These are phyloP conservation scores for Ursus arctos DNA, from an alignment of 2,113 vertebrate species.

Conservation along the genomic window DNA sequence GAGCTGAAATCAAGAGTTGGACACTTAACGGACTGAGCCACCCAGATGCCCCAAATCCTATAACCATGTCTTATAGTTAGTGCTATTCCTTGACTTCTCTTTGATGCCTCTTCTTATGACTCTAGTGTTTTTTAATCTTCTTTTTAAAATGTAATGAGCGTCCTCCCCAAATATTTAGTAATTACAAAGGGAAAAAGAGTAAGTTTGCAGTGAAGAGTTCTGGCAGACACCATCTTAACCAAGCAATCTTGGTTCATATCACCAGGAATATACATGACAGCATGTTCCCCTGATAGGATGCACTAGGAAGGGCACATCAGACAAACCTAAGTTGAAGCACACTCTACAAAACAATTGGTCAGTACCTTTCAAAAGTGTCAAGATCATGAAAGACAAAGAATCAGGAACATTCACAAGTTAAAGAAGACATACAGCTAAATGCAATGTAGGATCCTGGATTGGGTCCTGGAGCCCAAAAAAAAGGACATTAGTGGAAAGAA, in stretches of 20 bases:
- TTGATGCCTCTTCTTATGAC: background rate
- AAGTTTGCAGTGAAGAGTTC: background rate
- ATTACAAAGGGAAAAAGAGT: background rate
- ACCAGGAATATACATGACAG: background rate
- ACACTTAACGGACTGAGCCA: background rate
- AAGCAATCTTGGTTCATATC: background rate
- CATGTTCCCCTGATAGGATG: background rate
- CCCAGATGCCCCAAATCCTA: background rate
- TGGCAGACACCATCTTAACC: background rate
- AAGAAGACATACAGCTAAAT: background rate
- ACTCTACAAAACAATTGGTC: background rate
- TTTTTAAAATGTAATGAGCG: background rate
- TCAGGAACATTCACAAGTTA: background rate
- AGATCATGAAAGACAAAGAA: slow-evolving; percentile 4
- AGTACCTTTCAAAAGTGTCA: background rate
- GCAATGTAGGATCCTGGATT: background rate
- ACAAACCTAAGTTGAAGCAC: background rate
- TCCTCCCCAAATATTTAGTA: background rate
- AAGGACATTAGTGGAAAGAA: background rate
- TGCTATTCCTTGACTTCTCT: background rate
- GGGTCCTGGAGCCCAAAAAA: background rate
- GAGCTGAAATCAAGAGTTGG: background rate
- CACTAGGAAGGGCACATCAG: background rate
- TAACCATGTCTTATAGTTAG: background rate
- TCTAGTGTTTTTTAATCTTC: background rate